Evolutionary conservation across 2,888 invertebrate genomes (phyloP).

Genomic region (Silvanus unidentatus): DNA sequence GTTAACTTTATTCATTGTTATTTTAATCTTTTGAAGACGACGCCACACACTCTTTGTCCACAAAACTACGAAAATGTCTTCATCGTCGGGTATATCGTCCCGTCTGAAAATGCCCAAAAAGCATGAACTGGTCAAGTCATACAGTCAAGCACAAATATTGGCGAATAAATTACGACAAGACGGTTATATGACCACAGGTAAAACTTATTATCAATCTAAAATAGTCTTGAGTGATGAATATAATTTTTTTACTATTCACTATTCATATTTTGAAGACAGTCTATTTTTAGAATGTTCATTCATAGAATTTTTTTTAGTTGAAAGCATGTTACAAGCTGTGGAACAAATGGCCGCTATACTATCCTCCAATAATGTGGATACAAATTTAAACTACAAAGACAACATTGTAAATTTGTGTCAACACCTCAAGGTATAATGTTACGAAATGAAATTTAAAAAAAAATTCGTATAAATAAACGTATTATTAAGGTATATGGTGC

Average conservation of each 20-base stretch:
- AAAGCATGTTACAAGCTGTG: constrained; percentile 75
- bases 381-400: constrained; percentile 56
- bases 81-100: constrained; percentile 42
- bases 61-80: constrained; percentile 35
- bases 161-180: constrained; percentile 45
- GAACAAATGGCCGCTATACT: constrained; percentile 75
- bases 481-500: constrained; percentile 55
- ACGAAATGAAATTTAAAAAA: not conserved
- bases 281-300: not conserved
- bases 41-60: too few species aligned
- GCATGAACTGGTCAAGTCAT: constrained; percentile 43
- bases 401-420: constrained; percentile 73
- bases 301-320: constrained; percentile 52
- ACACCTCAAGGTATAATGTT: constrained; percentile 60
- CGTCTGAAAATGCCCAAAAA: constrained; percentile 43
- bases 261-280: not conserved
- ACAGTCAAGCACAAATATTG: constrained; percentile 44
- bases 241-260: not conserved
- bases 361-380: constrained; percentile 68
- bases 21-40: too few species aligned
- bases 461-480: not conserved
- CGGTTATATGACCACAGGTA: constrained; percentile 45
- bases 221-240: not conserved
- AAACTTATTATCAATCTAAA: constrained; percentile 2
- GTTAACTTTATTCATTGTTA: too few species aligned